phyloP scores from a whole-genome alignment of 2,888 invertebrate species.

The Drosophila subquinaria region DNA sequence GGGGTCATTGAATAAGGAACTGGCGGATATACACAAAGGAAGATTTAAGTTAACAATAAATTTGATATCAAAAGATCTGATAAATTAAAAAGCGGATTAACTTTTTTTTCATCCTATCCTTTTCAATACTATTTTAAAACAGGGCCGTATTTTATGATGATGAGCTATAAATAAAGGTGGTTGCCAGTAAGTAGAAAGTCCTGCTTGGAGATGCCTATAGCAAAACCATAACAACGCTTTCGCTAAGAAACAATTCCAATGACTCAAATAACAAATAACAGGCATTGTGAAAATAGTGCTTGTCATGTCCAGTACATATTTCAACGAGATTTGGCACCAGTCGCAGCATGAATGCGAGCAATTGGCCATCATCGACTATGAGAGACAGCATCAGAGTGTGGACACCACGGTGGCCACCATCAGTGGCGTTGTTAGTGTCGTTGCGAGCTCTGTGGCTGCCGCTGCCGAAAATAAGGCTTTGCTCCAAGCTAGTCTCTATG shows the following conservation, averaged over 20 bases:
- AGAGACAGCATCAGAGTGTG: constrained; percentile 88
- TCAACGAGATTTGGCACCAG: constrained; percentile 89
- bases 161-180: neutral
- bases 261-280: constrained; percentile 1
- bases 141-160: too few relatives aligned
- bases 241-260: neutral
- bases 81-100: too few relatives aligned
- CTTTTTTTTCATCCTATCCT: too few relatives aligned
- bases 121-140: too few relatives aligned
- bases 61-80: too few relatives aligned
- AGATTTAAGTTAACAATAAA: too few relatives aligned
- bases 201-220: neutral
- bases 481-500: constrained; percentile 88
- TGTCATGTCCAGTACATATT: constrained; percentile 91
- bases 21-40: too few relatives aligned
- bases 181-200: neutral
- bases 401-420: constrained; percentile 81
- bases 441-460: constrained; percentile 55
- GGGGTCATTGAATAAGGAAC: too few relatives aligned
- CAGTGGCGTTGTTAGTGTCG: constrained; percentile 86
- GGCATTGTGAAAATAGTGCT: neutral
- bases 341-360: constrained; percentile 86
- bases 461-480: constrained; percentile 85
- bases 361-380: constrained; percentile 86
- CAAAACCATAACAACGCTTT: constrained; percentile 45